These are phyloP conservation scores for Manis pentadactyla DNA, from an alignment of 2,797 vertebrate species.

Conservation along the genomic window DNA sequence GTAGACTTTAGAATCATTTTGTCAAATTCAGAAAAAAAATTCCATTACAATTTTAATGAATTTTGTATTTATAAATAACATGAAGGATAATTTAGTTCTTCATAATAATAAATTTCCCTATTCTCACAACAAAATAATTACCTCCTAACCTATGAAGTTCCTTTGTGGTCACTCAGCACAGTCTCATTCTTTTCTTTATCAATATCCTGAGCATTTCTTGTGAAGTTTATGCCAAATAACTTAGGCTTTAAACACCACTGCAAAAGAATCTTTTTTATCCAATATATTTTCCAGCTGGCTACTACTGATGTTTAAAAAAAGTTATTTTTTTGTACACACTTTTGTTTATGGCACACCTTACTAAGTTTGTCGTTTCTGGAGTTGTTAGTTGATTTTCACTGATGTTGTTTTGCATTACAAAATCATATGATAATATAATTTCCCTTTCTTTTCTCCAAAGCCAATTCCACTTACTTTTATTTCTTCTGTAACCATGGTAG, in stretches of 20 bases:
- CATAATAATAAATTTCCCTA: background rate
- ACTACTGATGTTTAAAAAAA: constrained; percentile 1
- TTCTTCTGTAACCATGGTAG: background rate
- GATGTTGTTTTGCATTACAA: background rate
- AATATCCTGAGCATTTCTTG: background rate
- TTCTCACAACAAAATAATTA: background rate
- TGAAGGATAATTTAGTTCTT: background rate
- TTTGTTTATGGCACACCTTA: background rate
- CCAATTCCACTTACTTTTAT: background rate
- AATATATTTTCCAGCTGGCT: background rate
- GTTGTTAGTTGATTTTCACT: background rate
- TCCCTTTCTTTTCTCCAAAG: background rate
- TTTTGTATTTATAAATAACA: background rate
- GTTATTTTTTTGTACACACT: background rate
- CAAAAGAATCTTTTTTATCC: background rate
- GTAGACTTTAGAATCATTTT: background rate
- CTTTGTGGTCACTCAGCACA: background rate
- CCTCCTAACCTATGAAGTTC: background rate
- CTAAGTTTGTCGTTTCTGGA: background rate
- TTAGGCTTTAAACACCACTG: background rate
- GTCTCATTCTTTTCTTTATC: background rate
- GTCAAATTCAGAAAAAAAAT: background rate
- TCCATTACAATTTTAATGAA: background rate
- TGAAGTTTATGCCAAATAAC: background rate
- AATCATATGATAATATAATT: background rate